Evolutionary conservation across 2,888 invertebrate species (phyloP).

Genomic region (Lithophane socia): DNA sequence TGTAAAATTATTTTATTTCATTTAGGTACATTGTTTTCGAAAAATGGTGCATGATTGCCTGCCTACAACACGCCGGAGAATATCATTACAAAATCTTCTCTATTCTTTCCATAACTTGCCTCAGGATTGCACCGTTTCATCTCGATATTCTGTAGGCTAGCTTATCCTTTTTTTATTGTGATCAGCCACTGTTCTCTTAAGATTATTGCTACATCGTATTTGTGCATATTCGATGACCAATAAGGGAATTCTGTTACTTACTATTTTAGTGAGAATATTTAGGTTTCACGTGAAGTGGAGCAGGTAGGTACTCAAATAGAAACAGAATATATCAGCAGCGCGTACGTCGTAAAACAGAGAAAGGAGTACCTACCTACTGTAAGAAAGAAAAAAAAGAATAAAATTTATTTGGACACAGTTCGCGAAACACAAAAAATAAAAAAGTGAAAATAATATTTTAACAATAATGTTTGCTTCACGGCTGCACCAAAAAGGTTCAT

Average conservation of each 20-base stretch:
- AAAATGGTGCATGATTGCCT: background rate
- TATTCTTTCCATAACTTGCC: background rate
- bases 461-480: too few relatives aligned
- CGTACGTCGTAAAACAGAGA: background rate
- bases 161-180: background rate
- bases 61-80: background rate
- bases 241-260: background rate
- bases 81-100: background rate
- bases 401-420: too few relatives aligned
- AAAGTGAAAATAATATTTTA: too few relatives aligned
- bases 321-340: background rate
- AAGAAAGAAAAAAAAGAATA: too few relatives aligned
- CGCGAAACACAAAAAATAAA: too few relatives aligned
- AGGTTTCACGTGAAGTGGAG: constrained; percentile 14
- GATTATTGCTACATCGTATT: background rate
- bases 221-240: background rate
- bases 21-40: background rate
- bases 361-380: too few relatives aligned
- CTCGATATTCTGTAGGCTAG: background rate
- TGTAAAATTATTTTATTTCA: background rate
- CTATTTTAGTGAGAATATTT: background rate
- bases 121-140: background rate
- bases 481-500: too few relatives aligned
- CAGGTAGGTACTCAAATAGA: background rate
- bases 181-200: background rate